Evolutionary conservation across 2,113 vertebrate species (phyloP).

Genomic region (Aptenodytes forsteri): DNA sequence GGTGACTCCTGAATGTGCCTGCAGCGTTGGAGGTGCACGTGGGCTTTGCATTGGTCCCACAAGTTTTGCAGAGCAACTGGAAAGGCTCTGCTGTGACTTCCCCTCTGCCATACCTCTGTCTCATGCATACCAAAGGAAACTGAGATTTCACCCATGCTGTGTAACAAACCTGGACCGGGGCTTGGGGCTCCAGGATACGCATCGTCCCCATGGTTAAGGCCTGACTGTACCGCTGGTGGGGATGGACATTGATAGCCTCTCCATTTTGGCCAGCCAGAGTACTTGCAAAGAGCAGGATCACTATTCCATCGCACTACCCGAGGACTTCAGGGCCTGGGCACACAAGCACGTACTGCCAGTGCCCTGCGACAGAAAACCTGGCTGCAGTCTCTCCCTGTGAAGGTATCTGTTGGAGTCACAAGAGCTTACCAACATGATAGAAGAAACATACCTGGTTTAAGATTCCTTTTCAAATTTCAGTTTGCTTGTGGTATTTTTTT

Average conservation of each 20-base stretch:
- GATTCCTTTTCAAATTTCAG: background rate
- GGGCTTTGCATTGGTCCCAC: background rate
- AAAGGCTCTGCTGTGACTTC: background rate
- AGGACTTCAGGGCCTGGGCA: background rate
- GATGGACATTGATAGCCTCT: background rate
- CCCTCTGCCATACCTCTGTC: too few species aligned
- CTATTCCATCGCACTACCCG: fast-evolving
- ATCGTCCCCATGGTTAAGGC: background rate
- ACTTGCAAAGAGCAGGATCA: background rate
- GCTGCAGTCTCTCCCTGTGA: background rate
- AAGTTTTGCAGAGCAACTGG: background rate
- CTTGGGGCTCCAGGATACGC: background rate
- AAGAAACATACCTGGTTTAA: background rate
- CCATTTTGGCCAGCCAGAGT: background rate
- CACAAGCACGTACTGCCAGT: fast-evolving
- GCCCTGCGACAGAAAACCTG: background rate
- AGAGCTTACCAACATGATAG: fast-evolving
- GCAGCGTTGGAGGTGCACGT: fast-evolving
- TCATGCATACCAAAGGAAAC: fast-evolving
- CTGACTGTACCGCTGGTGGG: background rate
- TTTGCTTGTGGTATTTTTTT: background rate
- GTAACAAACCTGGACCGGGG: too few species aligned
- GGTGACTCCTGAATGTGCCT: background rate
- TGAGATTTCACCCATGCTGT: too few species aligned
- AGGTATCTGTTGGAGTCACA: background rate